Evolutionary conservation across 1,140 invertebrate species (phyloP).

Genomic region (Maconellicoccus hirsutus): DNA sequence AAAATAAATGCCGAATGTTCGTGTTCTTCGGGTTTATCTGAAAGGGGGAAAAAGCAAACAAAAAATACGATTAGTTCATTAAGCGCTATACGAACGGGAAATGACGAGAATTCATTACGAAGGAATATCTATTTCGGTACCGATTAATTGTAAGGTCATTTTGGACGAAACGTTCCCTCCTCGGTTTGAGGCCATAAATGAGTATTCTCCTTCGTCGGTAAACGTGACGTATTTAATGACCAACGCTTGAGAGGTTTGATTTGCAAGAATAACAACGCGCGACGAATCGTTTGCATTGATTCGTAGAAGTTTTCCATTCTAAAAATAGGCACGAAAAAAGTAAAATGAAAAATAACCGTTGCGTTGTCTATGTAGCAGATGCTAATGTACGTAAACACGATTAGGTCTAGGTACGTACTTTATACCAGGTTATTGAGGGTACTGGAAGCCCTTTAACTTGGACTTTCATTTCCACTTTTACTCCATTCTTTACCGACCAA

Average conservation of each 20-base stretch:
- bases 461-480: constrained; percentile 35
- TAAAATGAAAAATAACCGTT: no score
- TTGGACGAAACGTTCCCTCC: constrained; percentile 32
- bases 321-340: constrained; percentile 2
- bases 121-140: constrained; percentile 12
- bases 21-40: neutral
- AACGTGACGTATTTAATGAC: constrained; percentile 35
- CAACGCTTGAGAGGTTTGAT: constrained; percentile 35
- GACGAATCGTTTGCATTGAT: no score
- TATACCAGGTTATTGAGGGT: constrained; percentile 39
- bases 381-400: no score
- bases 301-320: no score
- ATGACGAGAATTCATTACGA: no score
- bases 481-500: constrained; percentile 30
- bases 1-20: neutral
- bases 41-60: no score
- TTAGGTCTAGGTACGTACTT: constrained; percentile 33
- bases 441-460: constrained; percentile 36
- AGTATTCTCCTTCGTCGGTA: constrained; percentile 36
- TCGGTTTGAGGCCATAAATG: constrained; percentile 35
- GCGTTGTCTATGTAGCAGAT: no score
- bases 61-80: no score
- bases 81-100: no score
- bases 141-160: constrained; percentile 15
- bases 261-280: constrained; percentile 25